Evolutionary conservation across 1,140 invertebrate genomes (phyloP), one percentile per base, ranked within the genome.

Genomic region (Heliconius melpomene): DNA sequence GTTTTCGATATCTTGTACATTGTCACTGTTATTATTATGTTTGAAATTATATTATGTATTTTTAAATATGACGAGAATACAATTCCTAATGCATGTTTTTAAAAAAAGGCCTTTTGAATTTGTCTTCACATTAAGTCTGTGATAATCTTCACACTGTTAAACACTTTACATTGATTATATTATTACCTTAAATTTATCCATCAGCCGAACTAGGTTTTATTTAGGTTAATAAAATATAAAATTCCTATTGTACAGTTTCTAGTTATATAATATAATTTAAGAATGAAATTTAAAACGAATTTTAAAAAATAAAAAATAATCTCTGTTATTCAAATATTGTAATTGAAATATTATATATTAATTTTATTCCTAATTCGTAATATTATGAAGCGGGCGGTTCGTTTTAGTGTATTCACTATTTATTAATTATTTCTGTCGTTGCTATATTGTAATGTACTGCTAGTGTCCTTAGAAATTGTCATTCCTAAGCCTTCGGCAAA

Each of bases 401-500:
- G 23, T 54, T 72, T 78, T 66, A 79, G 75, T 74, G 23, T 77
- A 40, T 75, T 74, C 70, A 79, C 32, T 77, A 40, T 75, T 74
- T 75, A 79, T 46, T 73, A 75, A 71, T 52, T 38, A 66, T 66
- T 66, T 66, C 60, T 29, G 13, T 6, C 60, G 60, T 29, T 66
- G 60, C 60, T 66, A 16, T 46, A 29, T 66, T 66, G 9, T 66
- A 66, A 66, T 60, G 60, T 66, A 66, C 60, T 29, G 26, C 23
- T 66, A 66, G 60, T 26, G 11, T 66, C 60, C 60, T 66, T 66
- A 66, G 60, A 83, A 85, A 87, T 87, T 85, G 81, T 91, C 91
- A 94, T 94, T 94, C 91, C 92, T 93, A 88, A 86, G 87, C 85
- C 85, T 79, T 75, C 86, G 85, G 87, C 87, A 90, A 90, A 87